These are phyloP conservation scores for Prunella strophiata DNA, from an alignment of 2,797 vertebrate species.

Conservation along the genomic window DNA sequence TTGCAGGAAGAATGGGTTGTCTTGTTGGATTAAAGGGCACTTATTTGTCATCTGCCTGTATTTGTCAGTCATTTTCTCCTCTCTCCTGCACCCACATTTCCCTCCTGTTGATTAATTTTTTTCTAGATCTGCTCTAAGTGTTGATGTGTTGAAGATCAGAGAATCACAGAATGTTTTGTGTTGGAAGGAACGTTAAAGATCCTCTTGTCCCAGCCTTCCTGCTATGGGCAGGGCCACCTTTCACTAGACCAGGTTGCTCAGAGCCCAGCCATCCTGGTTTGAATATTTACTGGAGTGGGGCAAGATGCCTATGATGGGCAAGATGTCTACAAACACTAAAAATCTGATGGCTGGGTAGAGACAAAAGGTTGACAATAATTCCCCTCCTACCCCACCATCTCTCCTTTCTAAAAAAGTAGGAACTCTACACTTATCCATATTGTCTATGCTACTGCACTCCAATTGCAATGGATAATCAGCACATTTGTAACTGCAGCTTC, in stretches of 20 bases:
- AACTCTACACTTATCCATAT: not conserved
- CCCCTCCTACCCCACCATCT: not conserved
- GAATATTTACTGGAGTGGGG: not conserved
- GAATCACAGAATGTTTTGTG: not conserved
- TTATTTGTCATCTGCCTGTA: not conserved
- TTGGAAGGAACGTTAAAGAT: not conserved
- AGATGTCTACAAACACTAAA: not conserved
- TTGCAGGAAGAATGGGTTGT: not conserved
- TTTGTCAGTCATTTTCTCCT: not conserved
- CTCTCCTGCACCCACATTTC: not conserved
- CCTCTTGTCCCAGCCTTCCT: not conserved
- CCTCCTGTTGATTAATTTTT: not conserved
- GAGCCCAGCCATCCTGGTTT: not conserved
- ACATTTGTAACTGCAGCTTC: not conserved
- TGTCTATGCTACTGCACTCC: not conserved
- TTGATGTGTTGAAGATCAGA: not conserved
- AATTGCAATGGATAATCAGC: rapidly evolving
- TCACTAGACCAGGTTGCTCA: not conserved
- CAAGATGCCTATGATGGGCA: not conserved
- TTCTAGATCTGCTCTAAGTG: not conserved
- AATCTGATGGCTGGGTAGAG: not conserved
- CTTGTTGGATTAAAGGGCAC: not conserved
- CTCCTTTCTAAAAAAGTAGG: not conserved
- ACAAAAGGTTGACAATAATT: not conserved
- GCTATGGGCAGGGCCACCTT: not conserved